These are phyloP conservation scores for Exocentrus adspersus DNA, from an alignment of 2,888 invertebrate species.

Conservation along the genomic window DNA sequence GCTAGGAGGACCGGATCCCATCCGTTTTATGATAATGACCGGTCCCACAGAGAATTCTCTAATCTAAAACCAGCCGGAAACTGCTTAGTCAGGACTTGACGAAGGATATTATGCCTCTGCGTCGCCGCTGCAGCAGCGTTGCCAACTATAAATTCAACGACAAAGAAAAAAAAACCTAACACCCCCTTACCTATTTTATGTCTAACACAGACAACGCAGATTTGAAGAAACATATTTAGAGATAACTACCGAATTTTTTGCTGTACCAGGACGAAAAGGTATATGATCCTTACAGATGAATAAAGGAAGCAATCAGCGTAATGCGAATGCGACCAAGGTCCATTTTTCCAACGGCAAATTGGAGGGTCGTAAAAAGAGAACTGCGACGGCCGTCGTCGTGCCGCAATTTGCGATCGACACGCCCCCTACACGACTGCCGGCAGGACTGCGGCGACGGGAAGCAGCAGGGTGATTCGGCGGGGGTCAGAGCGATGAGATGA, in stretches of 20 bases:
- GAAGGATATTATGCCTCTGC: no score
- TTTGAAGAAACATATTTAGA: no score
- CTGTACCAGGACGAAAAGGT: no score
- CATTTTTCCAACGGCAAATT: conserved; percentile 61
- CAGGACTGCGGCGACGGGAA: conserved; percentile 33
- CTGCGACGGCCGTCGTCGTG: conserved; percentile 57
- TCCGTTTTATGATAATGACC: conserved; percentile 58
- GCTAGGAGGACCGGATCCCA: conserved; percentile 36
- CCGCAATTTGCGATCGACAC: conserved; percentile 60
- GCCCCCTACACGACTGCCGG: conserved; percentile 54
- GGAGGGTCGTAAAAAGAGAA: conserved; percentile 62
- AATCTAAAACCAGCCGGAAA: conserved; percentile 50
- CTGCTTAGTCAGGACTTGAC: conserved; percentile 54
- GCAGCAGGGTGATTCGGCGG: no score
- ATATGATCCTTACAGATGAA: neutral
- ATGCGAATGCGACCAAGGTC: conserved; percentile 48
- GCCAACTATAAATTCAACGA: no score
- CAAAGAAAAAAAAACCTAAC: no score
- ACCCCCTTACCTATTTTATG: no score
- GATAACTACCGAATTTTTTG: no score
- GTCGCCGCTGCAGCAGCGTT: no score
- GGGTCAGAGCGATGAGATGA: no score
- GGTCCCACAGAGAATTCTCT: conserved; percentile 50
- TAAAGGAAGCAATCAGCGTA: conserved; percentile 44
- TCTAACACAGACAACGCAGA: no score